These are phyloP conservation scores for Rhodophaea formosa DNA, from an alignment of 2,888 invertebrate species.

Conservation along the genomic window DNA sequence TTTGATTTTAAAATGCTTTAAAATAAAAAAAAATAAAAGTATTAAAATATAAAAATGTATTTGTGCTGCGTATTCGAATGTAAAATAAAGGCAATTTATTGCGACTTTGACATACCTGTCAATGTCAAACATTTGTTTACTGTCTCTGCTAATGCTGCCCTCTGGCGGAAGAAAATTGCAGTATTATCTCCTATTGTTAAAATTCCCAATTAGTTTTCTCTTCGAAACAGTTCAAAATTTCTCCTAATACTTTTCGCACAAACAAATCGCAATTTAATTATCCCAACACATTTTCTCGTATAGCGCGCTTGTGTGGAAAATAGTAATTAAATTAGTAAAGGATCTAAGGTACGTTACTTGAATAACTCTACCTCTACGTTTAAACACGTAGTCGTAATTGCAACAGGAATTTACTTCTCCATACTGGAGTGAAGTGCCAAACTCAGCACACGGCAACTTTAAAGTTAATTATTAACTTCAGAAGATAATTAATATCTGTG, in stretches of 20 bases:
- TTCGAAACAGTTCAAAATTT: not conserved
- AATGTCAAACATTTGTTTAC: too few relatives aligned
- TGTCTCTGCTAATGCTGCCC: too few relatives aligned
- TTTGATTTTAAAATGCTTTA: too few relatives aligned
- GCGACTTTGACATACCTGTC: too few relatives aligned
- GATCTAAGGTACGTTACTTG: conserved; percentile 8
- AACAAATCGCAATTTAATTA: conserved; percentile 13
- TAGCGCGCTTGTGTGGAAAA: not conserved
- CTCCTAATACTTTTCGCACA: not conserved
- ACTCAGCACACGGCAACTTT: conserved; percentile 61
- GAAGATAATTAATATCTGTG: conserved; percentile 66
- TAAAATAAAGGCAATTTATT: too few relatives aligned
- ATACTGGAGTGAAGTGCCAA: conserved; percentile 58
- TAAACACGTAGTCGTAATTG: conserved; percentile 57
- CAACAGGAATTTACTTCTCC: conserved; percentile 57
- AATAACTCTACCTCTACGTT: conserved; percentile 27
- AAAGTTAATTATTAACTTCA: conserved; percentile 71
- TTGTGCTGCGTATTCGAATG: too few relatives aligned
- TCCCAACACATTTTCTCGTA: not conserved
- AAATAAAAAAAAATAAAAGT: too few relatives aligned
- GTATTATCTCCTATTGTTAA: too few relatives aligned
- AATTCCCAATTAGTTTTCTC: not conserved
- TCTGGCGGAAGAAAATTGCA: too few relatives aligned
- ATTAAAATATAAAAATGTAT: too few relatives aligned
- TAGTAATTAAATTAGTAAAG: conserved; percentile 12